Percentiles rank a stretch among this genome's conserved stretches.
Evolutionary conservation across 2,797 vertebrate species (phyloP).

Genomic region (Coendou prehensilis): DNA sequence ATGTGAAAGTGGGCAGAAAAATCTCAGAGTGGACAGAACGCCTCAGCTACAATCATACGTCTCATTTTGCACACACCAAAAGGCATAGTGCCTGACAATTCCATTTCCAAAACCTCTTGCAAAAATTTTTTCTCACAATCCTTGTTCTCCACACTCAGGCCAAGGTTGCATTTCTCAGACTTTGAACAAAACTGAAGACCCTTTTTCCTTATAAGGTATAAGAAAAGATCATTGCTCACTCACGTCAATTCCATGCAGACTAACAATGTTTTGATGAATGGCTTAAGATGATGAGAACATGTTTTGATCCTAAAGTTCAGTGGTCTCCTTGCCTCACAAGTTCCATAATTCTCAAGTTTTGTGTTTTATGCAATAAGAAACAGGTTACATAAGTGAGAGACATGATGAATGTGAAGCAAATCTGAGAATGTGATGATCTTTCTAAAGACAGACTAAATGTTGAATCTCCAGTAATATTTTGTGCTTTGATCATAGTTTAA

Average conservation of each 20-base stretch:
- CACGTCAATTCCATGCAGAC: not conserved
- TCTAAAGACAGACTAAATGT: not conserved
- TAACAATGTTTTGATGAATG: not conserved
- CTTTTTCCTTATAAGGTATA: not conserved
- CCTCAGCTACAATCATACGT: not conserved
- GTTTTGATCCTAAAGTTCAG: not conserved
- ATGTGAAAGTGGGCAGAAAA: not conserved
- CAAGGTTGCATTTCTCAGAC: not conserved
- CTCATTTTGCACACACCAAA: not conserved
- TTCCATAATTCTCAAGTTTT: not conserved
- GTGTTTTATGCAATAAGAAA: not conserved
- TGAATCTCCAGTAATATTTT: not conserved
- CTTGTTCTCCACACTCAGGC: not conserved
- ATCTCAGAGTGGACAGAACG: not conserved
- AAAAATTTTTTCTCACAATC: not conserved
- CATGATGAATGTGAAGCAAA: not conserved
- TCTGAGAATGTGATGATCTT: not conserved
- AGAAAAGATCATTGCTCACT: not conserved
- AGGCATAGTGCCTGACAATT: fast-evolving
- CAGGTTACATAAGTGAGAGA: not conserved
- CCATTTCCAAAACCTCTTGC: not conserved
- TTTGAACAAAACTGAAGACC: not conserved
- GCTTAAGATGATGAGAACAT: no score
- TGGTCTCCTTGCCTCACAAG: not conserved
- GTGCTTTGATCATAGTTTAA: not conserved